Evolutionary conservation across 1,140 invertebrate species (phyloP).

Genomic region (Heliconius congener): DNA sequence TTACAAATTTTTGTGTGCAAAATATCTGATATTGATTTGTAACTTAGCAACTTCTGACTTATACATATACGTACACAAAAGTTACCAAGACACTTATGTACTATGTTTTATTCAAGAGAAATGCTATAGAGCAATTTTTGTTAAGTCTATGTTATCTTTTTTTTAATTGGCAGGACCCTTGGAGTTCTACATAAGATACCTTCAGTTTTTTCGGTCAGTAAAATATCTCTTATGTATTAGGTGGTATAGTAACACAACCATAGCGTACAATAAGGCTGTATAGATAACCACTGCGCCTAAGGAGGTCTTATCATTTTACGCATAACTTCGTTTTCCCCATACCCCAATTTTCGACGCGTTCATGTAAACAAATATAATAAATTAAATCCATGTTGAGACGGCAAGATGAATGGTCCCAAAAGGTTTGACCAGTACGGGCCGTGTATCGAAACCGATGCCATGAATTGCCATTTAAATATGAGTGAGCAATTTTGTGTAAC

Average conservation of each 20-base stretch:
- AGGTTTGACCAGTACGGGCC: conserved; percentile 20
- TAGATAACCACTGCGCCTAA: neutral
- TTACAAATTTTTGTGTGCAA: too few relatives aligned
- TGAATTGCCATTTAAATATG: conserved; percentile 3
- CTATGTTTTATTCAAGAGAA: too few relatives aligned
- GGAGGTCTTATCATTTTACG: neutral
- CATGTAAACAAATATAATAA: conserved; percentile 32
- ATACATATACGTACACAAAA: too few relatives aligned
- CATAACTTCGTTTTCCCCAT: conserved; percentile 17
- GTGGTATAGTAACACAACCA: neutral
- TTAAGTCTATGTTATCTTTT: too few relatives aligned
- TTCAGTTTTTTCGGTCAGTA: too few relatives aligned
- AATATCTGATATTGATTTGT: too few relatives aligned
- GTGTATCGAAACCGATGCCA: conserved; percentile 15
- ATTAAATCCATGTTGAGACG: conserved; percentile 32
- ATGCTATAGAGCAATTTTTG: too few relatives aligned
- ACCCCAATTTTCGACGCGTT: conserved; percentile 20
- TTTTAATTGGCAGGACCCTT: too few relatives aligned
- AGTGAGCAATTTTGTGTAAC: neutral
- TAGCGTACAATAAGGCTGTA: neutral
- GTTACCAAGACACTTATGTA: too few relatives aligned
- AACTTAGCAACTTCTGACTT: too few relatives aligned
- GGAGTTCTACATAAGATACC: too few relatives aligned
- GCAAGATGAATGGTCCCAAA: conserved; percentile 32
- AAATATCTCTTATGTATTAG: too few relatives aligned